Base-by-base conservation (phyloP, 2,888 invertebrate species). In the Ichneumon xanthorius region DNA sequence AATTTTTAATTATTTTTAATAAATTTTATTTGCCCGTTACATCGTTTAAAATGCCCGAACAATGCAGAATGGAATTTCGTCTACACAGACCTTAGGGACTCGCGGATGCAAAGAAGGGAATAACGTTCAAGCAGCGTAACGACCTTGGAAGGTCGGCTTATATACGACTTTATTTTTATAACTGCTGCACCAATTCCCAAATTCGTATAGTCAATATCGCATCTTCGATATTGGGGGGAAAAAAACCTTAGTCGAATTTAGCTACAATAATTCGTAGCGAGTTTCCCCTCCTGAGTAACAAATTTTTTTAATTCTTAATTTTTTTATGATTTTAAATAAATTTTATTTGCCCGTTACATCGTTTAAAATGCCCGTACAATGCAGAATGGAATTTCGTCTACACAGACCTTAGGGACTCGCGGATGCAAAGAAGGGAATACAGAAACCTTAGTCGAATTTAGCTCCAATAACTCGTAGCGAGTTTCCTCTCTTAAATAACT, bases 281-380 rank as follows among this genome's bases (percentile, higher is more conserved):
- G 2, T 26, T 58, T 58, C 26, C 30, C 14, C 0, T 63, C 1
- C n/a, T 14, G 1, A 9, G 3, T n/a, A 4, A 14, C 14, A 11
- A 22, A 22, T 55, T 19, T 6, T 19, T n/a, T 9, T 6, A 22
- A 9, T 22, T 22, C 4, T 55, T 55, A 2, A 22, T 11, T 22
- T 26, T 19, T 11, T 58, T 22, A 19, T 14, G 26, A 22, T 40
- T 22, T 40, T 26, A 7, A 16, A 45, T 45, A 4, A 14, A 45
- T 14, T 33, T 58, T 22, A 55, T 72, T 37, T 14, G 55, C 6
- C 14, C 14, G 19, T 40, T 58, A 26, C 68, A 30, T 68, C 80
- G 76, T 61, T 82, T 84, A 80, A 68, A 80, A 30, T 61, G 63
- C 11, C 26, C 50, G 61, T 26, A 73, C 72, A 73, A 77, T 76